phyloP scores from a whole-genome alignment of 2,888 invertebrate species.

The Ornithoptera priamus region DNA sequence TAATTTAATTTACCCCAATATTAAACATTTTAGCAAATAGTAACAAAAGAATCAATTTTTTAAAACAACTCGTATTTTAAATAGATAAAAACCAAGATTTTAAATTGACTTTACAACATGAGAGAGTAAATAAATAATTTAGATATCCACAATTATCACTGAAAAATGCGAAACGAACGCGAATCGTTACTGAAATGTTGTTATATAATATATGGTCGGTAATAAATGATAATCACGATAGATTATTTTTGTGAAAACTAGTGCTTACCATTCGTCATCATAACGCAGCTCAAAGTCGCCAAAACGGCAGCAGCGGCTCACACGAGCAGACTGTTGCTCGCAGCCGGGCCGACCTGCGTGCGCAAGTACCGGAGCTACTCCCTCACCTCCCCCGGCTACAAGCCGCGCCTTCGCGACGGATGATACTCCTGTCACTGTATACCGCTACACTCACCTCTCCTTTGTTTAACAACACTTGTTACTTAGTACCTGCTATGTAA shows the following conservation, averaged over 20 bases:
- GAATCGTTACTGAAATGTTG: not conserved
- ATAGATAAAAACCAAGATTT: not conserved
- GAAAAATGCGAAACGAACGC: conserved; percentile 43
- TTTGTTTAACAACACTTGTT: conserved; percentile 48
- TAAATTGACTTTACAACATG: conserved; percentile 38
- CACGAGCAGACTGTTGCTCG: conserved; percentile 77
- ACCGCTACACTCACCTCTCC: conserved; percentile 48
- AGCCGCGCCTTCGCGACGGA: conserved; percentile 32
- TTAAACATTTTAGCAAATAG: too few relatives aligned
- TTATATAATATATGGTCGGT: conserved; percentile 24
- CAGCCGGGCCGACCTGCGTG: conserved; percentile 66
- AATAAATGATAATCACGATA: conserved; percentile 33
- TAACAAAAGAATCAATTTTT: too few relatives aligned
- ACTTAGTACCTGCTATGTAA: conserved; percentile 16
- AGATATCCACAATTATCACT: conserved; percentile 57
- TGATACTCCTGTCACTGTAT: conserved; percentile 42
- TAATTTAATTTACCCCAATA: too few relatives aligned
- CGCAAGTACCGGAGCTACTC: conserved; percentile 48
- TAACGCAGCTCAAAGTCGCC: conserved; percentile 55
- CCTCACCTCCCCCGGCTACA: conserved; percentile 37
- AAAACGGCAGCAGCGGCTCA: conserved; percentile 64
- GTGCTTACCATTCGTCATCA: conserved; percentile 73
- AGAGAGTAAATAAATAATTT: conserved; percentile 68
- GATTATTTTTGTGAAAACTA: conserved; percentile 39
- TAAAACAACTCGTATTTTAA: not conserved